Evolutionary conservation across 1,140 invertebrate genomes (phyloP), one percentile per base, ranked within the genome.

Genomic region (Drosophila leontia): DNA sequence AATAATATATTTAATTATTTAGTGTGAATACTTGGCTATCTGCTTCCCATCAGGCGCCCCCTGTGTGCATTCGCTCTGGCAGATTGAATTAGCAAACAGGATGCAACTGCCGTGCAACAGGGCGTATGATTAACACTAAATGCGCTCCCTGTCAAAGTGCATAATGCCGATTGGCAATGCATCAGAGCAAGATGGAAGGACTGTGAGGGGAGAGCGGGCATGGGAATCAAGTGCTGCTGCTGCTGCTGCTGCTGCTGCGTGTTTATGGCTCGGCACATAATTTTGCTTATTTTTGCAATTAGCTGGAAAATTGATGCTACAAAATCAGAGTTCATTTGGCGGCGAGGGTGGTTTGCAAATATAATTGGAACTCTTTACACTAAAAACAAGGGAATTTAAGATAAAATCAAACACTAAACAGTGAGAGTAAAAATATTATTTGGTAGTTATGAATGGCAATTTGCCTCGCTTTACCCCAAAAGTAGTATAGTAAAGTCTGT

Each of bases 61-160:
- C 26, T 26, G 15, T 45, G 59, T 42, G 44, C 57, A 62, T 11
- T 62, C 53, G 48, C 17, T 32, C 45, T 50, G 41, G 29, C 58
- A 68, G 56, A 69, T 68, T 55, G 29, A 47, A 70, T 70, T 70
- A 68, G 78, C 53, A 57, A 50, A 51, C 62, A 45, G 57, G 39
- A 44, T 75, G 45, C 67, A 58, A 60, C 23, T 48, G 76, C 7
- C 19, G 29, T 50, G 62, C 75, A 82, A 79, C 82, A 78, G 82
- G 69, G 78, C 82, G 82, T 85, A 81, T 86, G 69, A 85, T 85
- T 84, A 80, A 85, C 63, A 77, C 64, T 59, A 80, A 80, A 83
- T 68, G 53, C 63, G 47, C 32, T 47, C 29, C 29, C 65, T 65
- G 65, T 79, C 70, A 69, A 67, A 63, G 60, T 64, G 60, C 68